Conservation (phyloP, 2,888 invertebrate genomes). For the Cepaea hortensis region DNA sequence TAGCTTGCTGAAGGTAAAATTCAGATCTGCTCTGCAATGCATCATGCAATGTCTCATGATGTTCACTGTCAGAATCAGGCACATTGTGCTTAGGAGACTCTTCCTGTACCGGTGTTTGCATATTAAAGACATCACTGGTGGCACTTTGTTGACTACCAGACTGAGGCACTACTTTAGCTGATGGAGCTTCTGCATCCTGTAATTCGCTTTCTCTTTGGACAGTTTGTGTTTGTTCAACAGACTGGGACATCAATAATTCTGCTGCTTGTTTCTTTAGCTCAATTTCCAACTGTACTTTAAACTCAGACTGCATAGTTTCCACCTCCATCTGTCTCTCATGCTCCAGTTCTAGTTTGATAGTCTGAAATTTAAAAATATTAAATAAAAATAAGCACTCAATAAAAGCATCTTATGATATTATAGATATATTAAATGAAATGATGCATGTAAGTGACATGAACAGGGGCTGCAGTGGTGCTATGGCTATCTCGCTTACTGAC, state of each 20-base stretch:
- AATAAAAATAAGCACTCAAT: background rate
- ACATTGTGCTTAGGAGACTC: background rate
- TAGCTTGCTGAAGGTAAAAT: constrained; percentile 22
- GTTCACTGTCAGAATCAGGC: background rate
- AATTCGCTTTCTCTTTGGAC: background rate
- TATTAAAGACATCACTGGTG: background rate
- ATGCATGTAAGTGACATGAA: no score
- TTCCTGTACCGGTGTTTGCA: background rate
- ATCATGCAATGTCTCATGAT: background rate
- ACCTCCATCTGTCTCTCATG: constrained; percentile 63
- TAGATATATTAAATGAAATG: no score
- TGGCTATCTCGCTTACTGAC: no score
- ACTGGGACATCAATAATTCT: constrained; percentile 3
- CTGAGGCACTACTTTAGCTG: background rate
- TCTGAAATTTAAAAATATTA: constrained; percentile 14
- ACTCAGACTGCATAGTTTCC: constrained; percentile 64
- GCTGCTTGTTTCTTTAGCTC: constrained; percentile 66
- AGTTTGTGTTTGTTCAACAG: background rate
- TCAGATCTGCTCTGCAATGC: background rate
- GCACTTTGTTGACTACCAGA: background rate
- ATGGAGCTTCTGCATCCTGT: background rate
- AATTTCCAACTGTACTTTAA: constrained; percentile 64
- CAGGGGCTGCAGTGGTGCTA: no score
- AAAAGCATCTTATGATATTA: no score
- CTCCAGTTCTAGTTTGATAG: constrained; percentile 62